Evolutionary conservation across 2,113 vertebrate species (phyloP), one percentile per base, ranked within the genome.

Genomic region (Equus quagga): DNA sequence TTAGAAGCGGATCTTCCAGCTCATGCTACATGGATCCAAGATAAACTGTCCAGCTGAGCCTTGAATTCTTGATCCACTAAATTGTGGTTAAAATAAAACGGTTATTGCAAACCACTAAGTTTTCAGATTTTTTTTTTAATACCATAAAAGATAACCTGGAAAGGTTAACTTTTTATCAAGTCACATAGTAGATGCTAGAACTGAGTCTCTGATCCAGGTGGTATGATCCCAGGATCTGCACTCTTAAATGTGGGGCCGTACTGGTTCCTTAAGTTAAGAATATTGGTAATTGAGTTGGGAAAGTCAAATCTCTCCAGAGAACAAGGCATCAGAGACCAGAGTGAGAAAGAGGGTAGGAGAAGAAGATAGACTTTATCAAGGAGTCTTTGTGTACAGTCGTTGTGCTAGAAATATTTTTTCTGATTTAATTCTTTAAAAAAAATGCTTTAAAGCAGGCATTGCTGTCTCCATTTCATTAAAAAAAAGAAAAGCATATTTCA

Each of bases 391-490:
- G 4, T 23, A 49, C 7, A 85, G 1, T 44, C 36, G 33, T 23
- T 86, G 14, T 46, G 3, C 26, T 26, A 62, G n/a, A 94, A 75
- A 92, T 72, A 67, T 0, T 24, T 80, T 94, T 79, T 51, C 24
- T 70, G 64, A 78, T 89, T 46, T 86, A 83, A 62, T 90, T 26
- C 21, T 85, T 11, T 9, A 7, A 41, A 31, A 92, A 18, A 13
- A 23, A 41, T 8, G 3, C 58, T 56, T 85, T 51, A 84, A 54
- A 65, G 4, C 1, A 49, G 26, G 1, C 2, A 17, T 5, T 23
- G 73, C 89, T 46, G n/a, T 5, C 46, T 91, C 11, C 54, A 46
- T 82, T 95, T 95, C 41, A 85, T 54, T 46, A 26, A 23, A 51
- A 51, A n/a, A 44, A 17, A 18, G 18, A 82, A 73, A 31, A 54